phyloP scores from a whole-genome alignment of 2,797 vertebrate genomes.

The Eupleurogrammus muticus region DNA sequence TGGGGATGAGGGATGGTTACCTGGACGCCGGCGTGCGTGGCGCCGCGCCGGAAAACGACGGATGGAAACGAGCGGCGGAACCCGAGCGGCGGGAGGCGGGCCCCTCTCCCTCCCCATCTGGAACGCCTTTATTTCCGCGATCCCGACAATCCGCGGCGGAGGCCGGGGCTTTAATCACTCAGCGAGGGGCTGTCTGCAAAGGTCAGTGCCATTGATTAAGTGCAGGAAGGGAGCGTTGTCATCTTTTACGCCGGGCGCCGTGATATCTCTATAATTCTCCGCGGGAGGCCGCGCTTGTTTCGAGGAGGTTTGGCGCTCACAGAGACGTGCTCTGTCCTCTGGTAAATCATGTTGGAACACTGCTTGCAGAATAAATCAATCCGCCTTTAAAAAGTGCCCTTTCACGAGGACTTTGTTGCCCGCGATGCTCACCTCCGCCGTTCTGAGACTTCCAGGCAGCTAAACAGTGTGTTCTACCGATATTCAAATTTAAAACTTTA shows the following conservation, averaged over 20 bases:
- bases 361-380: slow-evolving; percentile 50
- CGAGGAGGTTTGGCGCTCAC: not conserved
- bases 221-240: slow-evolving; percentile 74
- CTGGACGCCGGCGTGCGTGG: slow-evolving; percentile 13
- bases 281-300: slow-evolving; percentile 57
- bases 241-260: slow-evolving; percentile 75
- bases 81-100: slow-evolving; percentile 48
- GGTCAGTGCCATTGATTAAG: slow-evolving; percentile 84
- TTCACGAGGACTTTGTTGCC: slow-evolving; percentile 1
- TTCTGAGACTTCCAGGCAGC: not conserved
- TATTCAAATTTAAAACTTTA: too few relatives aligned
- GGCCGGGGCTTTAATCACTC: slow-evolving; percentile 85
- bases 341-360: slow-evolving; percentile 55
- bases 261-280: slow-evolving; percentile 76
- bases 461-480: not conserved
- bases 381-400: slow-evolving; percentile 11
- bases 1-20: slow-evolving; percentile 39
- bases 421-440: not conserved
- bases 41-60: slow-evolving; percentile 22
- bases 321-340: slow-evolving; percentile 36
- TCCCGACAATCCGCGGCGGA: slow-evolving; percentile 56
- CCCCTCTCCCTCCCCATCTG: slow-evolving; percentile 69
- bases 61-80: slow-evolving; percentile 49
- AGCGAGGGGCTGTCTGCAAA: slow-evolving; percentile 80
- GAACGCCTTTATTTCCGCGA: slow-evolving; percentile 63